A percentile compares a stretch with the other conserved stretches of the same genome.
Evolutionary conservation across 2,888 invertebrate species (phyloP).

Genomic region (Agrypnus murinus): DNA sequence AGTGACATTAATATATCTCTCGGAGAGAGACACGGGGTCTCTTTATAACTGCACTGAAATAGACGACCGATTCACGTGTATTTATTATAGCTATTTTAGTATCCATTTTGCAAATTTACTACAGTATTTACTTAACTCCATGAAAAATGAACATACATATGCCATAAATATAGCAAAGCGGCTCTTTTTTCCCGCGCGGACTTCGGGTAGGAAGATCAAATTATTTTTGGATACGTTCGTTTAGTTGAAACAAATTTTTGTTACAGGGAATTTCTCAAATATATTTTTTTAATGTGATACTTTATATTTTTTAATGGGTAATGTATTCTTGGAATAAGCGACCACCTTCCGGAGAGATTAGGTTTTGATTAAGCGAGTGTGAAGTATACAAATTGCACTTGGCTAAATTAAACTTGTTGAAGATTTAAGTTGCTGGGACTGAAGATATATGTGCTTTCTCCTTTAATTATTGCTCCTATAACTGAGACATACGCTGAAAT

Average conservation of each 20-base stretch:
- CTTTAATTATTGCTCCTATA: constrained; percentile 29
- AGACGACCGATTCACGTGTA: constrained; percentile 24
- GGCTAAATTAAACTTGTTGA: constrained; percentile 33
- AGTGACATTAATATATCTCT: constrained; percentile 33
- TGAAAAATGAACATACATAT: constrained; percentile 5
- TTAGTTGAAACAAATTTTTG: background rate
- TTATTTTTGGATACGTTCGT: background rate
- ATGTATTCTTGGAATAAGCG: background rate
- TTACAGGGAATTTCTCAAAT: no score
- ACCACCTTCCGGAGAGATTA: constrained; percentile 15
- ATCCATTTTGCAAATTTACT: constrained; percentile 25
- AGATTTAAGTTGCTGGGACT: constrained; percentile 27
- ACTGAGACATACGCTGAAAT: constrained; percentile 6
- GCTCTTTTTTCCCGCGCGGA: background rate
- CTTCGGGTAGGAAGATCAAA: background rate
- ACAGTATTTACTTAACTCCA: background rate
- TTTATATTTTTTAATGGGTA: background rate
- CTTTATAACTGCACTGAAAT: constrained; percentile 27
- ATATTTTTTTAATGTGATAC: no score
- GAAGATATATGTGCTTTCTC: constrained; percentile 19
- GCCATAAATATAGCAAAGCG: no score
- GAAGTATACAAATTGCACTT: constrained; percentile 27
- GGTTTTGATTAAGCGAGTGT: constrained; percentile 19
- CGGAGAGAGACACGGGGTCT: constrained; percentile 19
- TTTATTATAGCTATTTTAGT: constrained; percentile 26